Evolutionary conservation across 1,140 invertebrate species (phyloP).

Genomic region (Galendromus occidentalis): DNA sequence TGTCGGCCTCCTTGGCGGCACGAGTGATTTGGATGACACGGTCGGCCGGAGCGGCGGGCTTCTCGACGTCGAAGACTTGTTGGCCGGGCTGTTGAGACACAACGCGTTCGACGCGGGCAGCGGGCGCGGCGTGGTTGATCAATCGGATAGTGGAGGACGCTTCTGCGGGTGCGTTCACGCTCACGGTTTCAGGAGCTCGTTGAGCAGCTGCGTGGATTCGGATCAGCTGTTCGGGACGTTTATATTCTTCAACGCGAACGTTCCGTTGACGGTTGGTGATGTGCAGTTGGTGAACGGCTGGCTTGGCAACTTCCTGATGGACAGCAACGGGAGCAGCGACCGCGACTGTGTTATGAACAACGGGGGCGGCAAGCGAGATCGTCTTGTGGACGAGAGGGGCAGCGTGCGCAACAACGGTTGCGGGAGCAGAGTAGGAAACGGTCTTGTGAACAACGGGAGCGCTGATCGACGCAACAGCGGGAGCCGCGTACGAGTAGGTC

Average conservation of each 20-base stretch:
- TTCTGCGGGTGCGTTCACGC: not conserved
- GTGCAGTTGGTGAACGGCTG: not conserved
- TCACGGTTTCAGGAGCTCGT: not conserved
- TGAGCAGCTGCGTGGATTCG: not conserved
- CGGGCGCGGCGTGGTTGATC: not conserved
- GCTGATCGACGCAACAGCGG: not conserved
- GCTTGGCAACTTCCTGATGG: not conserved
- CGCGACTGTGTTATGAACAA: not conserved
- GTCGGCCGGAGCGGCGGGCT: not conserved
- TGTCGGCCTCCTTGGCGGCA: not conserved
- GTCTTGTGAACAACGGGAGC: not conserved
- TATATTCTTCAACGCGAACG: slow-evolving; percentile 1
- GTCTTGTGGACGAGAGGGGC: not conserved
- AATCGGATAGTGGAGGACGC: not conserved
- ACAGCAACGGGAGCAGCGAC: not conserved
- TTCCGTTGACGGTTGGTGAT: not conserved
- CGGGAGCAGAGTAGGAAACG: not conserved
- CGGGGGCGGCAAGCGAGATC: not conserved
- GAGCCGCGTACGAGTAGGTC: not conserved
- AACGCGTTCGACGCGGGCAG: not conserved
- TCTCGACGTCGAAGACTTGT: not conserved
- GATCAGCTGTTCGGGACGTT: not conserved
- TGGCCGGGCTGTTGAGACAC: not conserved
- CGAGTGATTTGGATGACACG: slow-evolving; percentile 1
- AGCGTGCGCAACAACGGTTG: not conserved